Conservation (phyloP, 2,797 vertebrate genomes). For the Falco cherrug region DNA sequence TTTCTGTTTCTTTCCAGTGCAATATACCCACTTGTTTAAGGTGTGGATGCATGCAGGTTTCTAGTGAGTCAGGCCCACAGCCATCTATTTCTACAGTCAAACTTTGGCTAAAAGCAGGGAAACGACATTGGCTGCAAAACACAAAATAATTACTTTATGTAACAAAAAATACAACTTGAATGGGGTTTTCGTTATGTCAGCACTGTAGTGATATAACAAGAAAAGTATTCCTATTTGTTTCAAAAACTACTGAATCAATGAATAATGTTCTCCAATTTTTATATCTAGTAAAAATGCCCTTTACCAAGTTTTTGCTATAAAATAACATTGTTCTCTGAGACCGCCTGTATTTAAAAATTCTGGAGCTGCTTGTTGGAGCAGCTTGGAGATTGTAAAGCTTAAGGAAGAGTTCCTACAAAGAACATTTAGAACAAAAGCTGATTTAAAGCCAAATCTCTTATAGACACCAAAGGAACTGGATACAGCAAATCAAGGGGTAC, state of each 20-base stretch:
- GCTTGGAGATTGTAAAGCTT: background rate
- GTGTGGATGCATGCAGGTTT: background rate
- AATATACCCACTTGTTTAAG: background rate
- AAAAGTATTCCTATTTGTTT: slow-evolving; percentile 10
- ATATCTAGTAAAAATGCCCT: background rate
- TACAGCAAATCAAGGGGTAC: background rate
- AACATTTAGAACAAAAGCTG: background rate
- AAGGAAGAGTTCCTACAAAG: background rate
- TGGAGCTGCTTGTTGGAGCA: background rate
- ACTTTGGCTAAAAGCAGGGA: background rate
- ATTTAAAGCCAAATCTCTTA: background rate
- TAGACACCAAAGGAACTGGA: background rate
- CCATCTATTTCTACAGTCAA: background rate
- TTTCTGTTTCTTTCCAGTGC: background rate
- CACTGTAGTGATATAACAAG: background rate
- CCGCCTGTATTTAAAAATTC: background rate
- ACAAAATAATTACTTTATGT: background rate
- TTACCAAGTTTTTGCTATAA: background rate
- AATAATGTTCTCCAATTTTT: background rate
- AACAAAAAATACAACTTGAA: background rate
- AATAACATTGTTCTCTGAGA: background rate
- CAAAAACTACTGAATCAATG: background rate
- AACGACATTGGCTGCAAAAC: background rate
- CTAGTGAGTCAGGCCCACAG: background rate
- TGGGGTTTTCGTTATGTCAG: background rate